phyloP scores from a whole-genome alignment of 1,140 invertebrate genomes.

The Rhyzopertha dominica region DNA sequence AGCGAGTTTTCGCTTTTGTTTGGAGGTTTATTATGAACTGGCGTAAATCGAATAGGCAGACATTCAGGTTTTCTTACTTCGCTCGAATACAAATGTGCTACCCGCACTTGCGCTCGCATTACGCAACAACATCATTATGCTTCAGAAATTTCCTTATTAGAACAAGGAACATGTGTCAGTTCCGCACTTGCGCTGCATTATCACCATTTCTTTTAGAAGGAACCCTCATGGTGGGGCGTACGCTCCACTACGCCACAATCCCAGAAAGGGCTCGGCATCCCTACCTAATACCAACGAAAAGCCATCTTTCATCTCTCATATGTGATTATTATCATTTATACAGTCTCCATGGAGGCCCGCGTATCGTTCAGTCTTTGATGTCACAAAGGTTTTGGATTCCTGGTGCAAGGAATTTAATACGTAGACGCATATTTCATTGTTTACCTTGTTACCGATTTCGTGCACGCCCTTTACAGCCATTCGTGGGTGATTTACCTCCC shows the following conservation, averaged over 20 bases:
- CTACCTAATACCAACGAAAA: not conserved
- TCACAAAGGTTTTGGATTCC: constrained; percentile 6
- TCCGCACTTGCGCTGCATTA: not conserved
- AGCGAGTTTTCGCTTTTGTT: not conserved
- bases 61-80: not conserved
- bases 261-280: not conserved
- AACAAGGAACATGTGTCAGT: constrained; percentile 1
- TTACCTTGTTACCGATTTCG: no score
- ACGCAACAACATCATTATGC: constrained; percentile 1
- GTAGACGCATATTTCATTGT: not conserved
- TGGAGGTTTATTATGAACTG: constrained; percentile 1
- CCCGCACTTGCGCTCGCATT: not conserved
- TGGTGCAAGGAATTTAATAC: not conserved
- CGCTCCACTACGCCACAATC: no score
- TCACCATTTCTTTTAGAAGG: not conserved
- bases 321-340: not conserved
- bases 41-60: not conserved
- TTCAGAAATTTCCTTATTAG: not conserved
- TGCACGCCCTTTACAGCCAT: no score
- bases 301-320: not conserved
- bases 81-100: not conserved
- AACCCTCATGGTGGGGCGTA: no score
- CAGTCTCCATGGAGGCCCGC: not conserved
- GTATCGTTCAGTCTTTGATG: not conserved
- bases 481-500: constrained; percentile 11